phyloP scores from a whole-genome alignment of 53 echinoderm and acorn worm species.

The Henricia sp. region DNA sequence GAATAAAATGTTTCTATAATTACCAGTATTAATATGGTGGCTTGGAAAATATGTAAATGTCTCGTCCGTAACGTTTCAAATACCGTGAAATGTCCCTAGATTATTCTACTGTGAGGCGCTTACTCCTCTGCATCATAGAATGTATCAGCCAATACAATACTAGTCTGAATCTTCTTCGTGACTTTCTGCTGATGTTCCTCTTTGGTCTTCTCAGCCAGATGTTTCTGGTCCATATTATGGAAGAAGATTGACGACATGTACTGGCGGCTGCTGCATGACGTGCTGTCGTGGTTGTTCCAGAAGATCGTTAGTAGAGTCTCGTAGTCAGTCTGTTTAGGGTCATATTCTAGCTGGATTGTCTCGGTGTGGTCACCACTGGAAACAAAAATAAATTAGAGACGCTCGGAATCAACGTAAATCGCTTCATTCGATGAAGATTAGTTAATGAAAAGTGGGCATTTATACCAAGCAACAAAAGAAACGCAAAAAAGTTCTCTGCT shows the following conservation, averaged over 20 bases:
- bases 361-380: conserved; percentile 99
- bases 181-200: conserved; percentile 89
- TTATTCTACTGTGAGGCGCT: no score
- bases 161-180: conserved; percentile 79
- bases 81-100: no score
- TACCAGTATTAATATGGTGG: no score
- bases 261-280: conserved; percentile 80
- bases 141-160: conserved; percentile 78
- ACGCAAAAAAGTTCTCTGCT: no score
- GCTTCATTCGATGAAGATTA: no score
- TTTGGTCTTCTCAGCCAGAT: conserved; percentile 77
- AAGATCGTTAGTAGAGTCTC: conserved; percentile 81
- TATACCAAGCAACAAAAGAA: no score
- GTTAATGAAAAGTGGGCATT: no score
- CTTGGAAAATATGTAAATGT: no score
- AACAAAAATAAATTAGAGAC: no score
- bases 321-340: conserved; percentile 78
- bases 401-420: no score
- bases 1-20: no score
- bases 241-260: conserved; percentile 99
- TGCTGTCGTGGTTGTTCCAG: conserved; percentile 97
- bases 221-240: conserved; percentile 83
- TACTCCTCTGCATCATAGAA: conserved; percentile 99
- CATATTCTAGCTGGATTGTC: conserved; percentile 91
- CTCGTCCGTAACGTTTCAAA: no score